Evolutionary conservation across 1,140 invertebrate species (phyloP), one percentile per base, ranked within the genome.

Genomic region (Ceratina japonica): DNA sequence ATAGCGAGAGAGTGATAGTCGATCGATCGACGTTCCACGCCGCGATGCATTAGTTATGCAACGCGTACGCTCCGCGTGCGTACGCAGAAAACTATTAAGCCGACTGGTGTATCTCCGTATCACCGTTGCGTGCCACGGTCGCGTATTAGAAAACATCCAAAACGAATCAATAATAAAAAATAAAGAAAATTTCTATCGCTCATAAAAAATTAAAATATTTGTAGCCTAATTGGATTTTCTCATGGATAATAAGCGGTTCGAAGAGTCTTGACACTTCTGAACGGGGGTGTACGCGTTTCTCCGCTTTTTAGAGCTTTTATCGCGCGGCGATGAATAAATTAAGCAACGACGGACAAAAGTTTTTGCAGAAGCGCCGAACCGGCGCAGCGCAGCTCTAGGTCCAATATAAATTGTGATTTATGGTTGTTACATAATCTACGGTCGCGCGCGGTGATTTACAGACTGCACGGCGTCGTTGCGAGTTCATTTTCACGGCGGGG

Each of bases 11-110:
- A 52, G 44, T 10, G 56, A 20, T n/a, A 24, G 22, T 16, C 44
- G 58, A 77, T 77, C 75, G 61, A 77, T 77, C 75, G n/a, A 31
- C 27, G 64, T 61, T 37, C 64, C 37, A 16, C 44, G 15, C 65
- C 15, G 12, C 49, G 59, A n/a, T 18, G 27, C 68, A 62, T 77
- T 71, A 61, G 49, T 77, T 77, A 77, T 77, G 75, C 75, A 71
- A 71, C 58, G 31, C 73, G 51, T 8, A 31, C 15, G n/a, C 18
- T n/a, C 54, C 15, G n/a, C 54, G 54, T 22, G 13, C 49, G 37
- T 44, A 44, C 37, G 37, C 37, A 10, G 2, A 44, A 44, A 44
- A 44, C 10, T 44, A 31, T 31, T 31, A 2, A 31, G 27, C 37
- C 37, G 37, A 0, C 27, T 31, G 4, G 1, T 4, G 27, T 31